phyloP scores from a whole-genome alignment of 2,888 invertebrate species.

The Volucella zonaria region DNA sequence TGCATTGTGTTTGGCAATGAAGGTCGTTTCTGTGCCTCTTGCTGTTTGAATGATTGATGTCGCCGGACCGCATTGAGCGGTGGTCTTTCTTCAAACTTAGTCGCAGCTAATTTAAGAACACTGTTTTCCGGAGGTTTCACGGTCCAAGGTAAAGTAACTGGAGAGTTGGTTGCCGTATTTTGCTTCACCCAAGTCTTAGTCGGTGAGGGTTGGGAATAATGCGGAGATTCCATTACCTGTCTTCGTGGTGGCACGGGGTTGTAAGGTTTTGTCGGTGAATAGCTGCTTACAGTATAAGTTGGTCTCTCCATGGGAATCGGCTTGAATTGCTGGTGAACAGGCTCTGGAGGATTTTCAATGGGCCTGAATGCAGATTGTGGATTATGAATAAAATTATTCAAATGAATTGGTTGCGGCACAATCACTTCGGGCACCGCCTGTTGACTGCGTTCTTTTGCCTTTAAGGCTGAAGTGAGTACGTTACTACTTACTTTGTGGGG shows the following conservation, averaged over 20 bases:
- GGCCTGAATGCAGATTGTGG: constrained; percentile 90
- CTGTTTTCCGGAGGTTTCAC: constrained; percentile 83
- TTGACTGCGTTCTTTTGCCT: constrained; percentile 77
- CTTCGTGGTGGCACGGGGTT: constrained; percentile 46
- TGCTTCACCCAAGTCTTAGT: constrained; percentile 74
- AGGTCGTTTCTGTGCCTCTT: constrained; percentile 79
- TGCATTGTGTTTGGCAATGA: constrained; percentile 81
- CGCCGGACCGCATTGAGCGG: constrained; percentile 78
- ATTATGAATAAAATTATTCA: constrained; percentile 90
- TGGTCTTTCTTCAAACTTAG: constrained; percentile 84
- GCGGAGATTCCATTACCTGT: constrained; percentile 64
- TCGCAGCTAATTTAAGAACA: constrained; percentile 84
- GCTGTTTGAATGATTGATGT: constrained; percentile 79
- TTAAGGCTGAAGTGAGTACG: constrained; percentile 80
- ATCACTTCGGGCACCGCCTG: constrained; percentile 72
- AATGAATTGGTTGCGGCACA: constrained; percentile 83
- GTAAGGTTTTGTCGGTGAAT: constrained; percentile 74
- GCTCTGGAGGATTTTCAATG: constrained; percentile 78
- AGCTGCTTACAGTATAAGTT: constrained; percentile 67
- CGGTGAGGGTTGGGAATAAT: constrained; percentile 76
- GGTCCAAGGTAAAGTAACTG: constrained; percentile 83
- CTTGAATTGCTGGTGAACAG: constrained; percentile 77
- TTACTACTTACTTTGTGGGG: constrained; percentile 50
- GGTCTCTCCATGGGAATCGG: constrained; percentile 76
- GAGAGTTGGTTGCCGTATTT: constrained; percentile 79